Evolutionary conservation across 2,797 vertebrate genomes (phyloP).

Genomic region (Chaetodon trifasciatus): DNA sequence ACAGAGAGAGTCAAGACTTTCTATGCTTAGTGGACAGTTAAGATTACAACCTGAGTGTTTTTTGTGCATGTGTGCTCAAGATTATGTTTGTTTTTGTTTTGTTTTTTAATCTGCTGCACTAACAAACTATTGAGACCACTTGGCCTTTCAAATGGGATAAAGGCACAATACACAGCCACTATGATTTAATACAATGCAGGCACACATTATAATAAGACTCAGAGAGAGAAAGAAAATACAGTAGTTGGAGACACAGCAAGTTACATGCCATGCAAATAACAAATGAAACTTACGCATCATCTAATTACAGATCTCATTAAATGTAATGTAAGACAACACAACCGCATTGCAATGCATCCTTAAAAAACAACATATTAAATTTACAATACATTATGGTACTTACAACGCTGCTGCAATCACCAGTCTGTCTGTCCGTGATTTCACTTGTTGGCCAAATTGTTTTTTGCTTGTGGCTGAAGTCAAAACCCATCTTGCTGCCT

Average conservation of each 20-base stretch:
- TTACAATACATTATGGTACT: conserved; percentile 62
- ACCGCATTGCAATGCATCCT: conserved; percentile 25
- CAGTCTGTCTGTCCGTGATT: conserved; percentile 48
- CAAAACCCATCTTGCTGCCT: conserved; percentile 46
- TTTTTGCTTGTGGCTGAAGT: conserved; percentile 38
- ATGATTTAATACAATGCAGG: conserved; percentile 61
- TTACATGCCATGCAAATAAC: conserved; percentile 5
- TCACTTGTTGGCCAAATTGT: conserved; percentile 59
- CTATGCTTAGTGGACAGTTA: conserved; percentile 44
- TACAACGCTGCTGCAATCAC: conserved; percentile 51
- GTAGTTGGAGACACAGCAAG: conserved; percentile 16
- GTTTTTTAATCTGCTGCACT: conserved; percentile 33
- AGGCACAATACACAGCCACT: conserved; percentile 48
- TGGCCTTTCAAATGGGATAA: conserved; percentile 56
- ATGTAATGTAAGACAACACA: conserved; percentile 50
- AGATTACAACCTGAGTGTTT: conserved; percentile 48
- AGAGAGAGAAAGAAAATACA: conserved; percentile 48
- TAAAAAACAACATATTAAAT: conserved; percentile 48
- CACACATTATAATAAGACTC: conserved; percentile 40
- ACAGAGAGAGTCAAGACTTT: conserved; percentile 44
- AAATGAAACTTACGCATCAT: conserved; percentile 46
- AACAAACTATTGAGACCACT: conserved; percentile 59
- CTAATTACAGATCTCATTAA: conserved; percentile 54
- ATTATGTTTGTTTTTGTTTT: conserved; percentile 37
- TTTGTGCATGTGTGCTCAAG: conserved; percentile 23